phyloP scores from a whole-genome alignment of 2,888 invertebrate species.

The Apodemia zela region DNA sequence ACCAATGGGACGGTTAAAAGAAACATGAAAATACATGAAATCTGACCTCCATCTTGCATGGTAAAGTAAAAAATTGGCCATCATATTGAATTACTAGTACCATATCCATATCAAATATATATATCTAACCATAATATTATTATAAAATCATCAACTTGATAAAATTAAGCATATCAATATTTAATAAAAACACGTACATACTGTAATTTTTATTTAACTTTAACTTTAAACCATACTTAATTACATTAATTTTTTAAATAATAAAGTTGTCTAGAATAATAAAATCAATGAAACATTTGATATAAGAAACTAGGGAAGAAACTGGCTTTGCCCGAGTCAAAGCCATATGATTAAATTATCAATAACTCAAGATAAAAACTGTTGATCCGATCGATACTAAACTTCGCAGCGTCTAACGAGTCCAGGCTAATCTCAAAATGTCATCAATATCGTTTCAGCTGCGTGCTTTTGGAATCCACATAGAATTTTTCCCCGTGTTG shows the following conservation, averaged over 20 bases:
- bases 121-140: constrained; percentile 5
- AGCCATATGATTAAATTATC: no score
- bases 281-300: background rate
- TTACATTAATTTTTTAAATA: background rate
- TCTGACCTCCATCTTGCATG: background rate
- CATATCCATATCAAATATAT: background rate
- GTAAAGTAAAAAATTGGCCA: background rate
- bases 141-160: background rate
- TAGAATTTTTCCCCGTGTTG: no score
- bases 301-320: background rate
- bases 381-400: no score
- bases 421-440: no score
- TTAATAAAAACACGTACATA: background rate
- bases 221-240: background rate
- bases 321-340: no score
- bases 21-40: no score
- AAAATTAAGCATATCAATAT: background rate
- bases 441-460: no score
- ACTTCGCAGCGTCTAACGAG: no score
- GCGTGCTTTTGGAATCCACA: no score
- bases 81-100: background rate
- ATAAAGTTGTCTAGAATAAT: background rate
- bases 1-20: no score
- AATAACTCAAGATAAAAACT: no score
- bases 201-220: background rate